Percentiles rank a stretch among this genome's conserved stretches.
phyloP scores from a whole-genome alignment of 2,888 invertebrate genomes.

The Torymus aiolomorphi region DNA sequence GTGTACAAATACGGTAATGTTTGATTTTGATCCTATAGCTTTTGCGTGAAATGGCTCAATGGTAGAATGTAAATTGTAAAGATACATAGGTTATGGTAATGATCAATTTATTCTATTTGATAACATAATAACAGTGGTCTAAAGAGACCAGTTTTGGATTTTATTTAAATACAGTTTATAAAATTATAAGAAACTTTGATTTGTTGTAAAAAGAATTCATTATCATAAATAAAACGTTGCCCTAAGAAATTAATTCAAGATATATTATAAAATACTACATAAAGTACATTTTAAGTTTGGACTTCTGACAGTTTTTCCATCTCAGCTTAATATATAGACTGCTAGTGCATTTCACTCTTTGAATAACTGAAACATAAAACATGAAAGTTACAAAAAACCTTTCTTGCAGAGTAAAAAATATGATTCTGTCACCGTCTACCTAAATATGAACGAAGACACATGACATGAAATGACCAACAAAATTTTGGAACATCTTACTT shows the following conservation, averaged over 20 bases:
- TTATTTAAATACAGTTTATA: no score
- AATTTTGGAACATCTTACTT: neutral
- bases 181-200: no score
- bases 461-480: neutral
- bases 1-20: neutral
- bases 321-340: conserved; percentile 21
- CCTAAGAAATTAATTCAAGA: no score
- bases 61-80: no score
- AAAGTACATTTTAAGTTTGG: neutral
- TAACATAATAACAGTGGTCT: no score
- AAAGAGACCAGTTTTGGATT: no score
- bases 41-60: neutral
- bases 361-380: conserved; percentile 44
- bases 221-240: no score
- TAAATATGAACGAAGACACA: conserved; percentile 19
- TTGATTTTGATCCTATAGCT: neutral
- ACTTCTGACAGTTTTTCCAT: conserved; percentile 4
- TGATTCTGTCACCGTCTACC: conserved; percentile 13
- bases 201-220: no score
- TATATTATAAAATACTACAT: neutral
- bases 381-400: neutral
- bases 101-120: no score
- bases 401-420: neutral
- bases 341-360: conserved; percentile 35
- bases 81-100: no score